phyloP scores from a whole-genome alignment of 2,888 invertebrate genomes.

The Drosophila mayaguana region DNA sequence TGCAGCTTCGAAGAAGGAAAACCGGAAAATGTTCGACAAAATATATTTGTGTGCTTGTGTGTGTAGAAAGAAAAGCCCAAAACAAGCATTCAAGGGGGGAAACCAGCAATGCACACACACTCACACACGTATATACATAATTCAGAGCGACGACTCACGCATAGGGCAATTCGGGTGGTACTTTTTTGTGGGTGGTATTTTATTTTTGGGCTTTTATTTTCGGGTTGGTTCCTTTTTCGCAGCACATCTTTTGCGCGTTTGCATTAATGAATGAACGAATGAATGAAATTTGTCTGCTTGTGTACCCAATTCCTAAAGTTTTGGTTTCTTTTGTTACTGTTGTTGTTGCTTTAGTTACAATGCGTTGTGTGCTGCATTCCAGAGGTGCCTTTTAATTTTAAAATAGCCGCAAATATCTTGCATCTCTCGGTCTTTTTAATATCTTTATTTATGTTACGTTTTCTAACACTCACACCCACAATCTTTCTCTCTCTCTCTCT shows the following conservation, averaged over 20 bases:
- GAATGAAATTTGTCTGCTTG: slow-evolving; percentile 63
- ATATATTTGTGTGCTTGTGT: slow-evolving; percentile 37
- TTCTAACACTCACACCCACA: slow-evolving; percentile 19
- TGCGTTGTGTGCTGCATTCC: slow-evolving; percentile 57
- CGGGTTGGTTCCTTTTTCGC: slow-evolving; percentile 17
- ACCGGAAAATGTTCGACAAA: slow-evolving; percentile 76
- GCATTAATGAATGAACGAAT: slow-evolving; percentile 66
- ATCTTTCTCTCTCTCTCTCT: slow-evolving; percentile 11
- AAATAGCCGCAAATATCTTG: slow-evolving; percentile 60
- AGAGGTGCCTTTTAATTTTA: slow-evolving; percentile 61
- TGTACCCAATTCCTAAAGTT: slow-evolving; percentile 27
- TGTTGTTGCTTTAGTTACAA: slow-evolving; percentile 19
- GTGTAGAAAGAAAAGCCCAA: slow-evolving; percentile 49
- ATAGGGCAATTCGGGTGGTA: slow-evolving; percentile 49
- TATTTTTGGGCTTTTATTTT: slow-evolving; percentile 43
- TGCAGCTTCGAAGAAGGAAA: slow-evolving; percentile 78
- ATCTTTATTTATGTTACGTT: slow-evolving; percentile 71
- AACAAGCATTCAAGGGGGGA: slow-evolving; percentile 46
- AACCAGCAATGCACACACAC: slow-evolving; percentile 33
- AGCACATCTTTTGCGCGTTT: slow-evolving; percentile 17
- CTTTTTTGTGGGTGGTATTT: slow-evolving; percentile 52
- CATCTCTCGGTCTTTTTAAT: slow-evolving; percentile 44
- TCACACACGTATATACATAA: slow-evolving; percentile 26
- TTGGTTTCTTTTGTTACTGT: slow-evolving; percentile 21
- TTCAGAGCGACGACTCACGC: slow-evolving; percentile 38